Base-by-base conservation (phyloP, 2,888 invertebrate species). In the Dermolepida albohirtum region DNA sequence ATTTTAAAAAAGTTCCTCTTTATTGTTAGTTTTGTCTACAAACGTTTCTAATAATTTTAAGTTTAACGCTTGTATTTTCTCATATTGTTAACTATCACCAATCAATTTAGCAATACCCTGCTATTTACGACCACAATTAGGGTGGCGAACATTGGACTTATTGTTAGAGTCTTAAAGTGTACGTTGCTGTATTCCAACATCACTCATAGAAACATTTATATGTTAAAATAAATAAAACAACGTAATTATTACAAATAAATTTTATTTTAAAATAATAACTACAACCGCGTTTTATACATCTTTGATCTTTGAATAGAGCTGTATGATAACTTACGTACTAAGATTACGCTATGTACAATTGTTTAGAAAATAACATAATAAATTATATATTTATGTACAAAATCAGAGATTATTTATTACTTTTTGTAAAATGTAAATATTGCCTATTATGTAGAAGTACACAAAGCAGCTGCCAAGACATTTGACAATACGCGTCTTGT, bases 311-410 rank as follows among this genome's bases (percentile, higher is more conserved):
- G 43, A 57, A 8, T 17, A 22, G 27, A 57, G 44, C 44, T 57
- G 43, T 57, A 44, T 57, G 57, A 44, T 44, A 44, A 57, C 27
- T 47, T 14, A 47, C 5, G 17, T 47, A 14, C 17, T 57, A 44
- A 43, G 12, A 29, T 27, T n/a, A 17, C 16, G 39, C 34, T 57
- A 57, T 57, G 27, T 57, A 57, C 57, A 57, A 57, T 22, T 43
- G n/a, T 57, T 57, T 22, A 43, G 22, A 43, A 57, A 44, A 44
- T 7, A 7, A 43, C 43, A 22, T 43, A 57, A 57, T 57, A 57
- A 57, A 57, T 57, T 57, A 57, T 57, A 57, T 57, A 10, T 34
- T 34, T 34, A 34, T 34, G 57, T 57, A 57, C 57, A 57, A 57
- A 44, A 14, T 8, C 34, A 34, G 6, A 34, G 6, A 7, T 5